Evolutionary conservation across 1,140 invertebrate genomes (phyloP).

Genomic region (Ridgeia piscesae): DNA sequence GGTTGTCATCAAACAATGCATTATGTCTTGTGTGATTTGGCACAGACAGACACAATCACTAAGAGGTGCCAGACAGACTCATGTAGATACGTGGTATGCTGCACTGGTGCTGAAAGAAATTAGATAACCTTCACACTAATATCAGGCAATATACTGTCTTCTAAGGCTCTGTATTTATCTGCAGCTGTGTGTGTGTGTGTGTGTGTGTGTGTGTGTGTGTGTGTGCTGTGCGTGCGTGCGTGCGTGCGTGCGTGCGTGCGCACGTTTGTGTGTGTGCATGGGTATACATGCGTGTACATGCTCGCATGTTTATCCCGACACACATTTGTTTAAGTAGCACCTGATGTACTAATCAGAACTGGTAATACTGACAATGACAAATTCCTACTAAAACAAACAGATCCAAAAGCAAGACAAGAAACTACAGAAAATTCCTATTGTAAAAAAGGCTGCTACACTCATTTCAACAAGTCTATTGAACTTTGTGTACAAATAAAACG

Average conservation of each 20-base stretch:
- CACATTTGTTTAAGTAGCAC: background rate
- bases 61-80: background rate
- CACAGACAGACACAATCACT: background rate
- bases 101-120: background rate
- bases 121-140: background rate
- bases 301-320: background rate
- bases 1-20: background rate
- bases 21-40: background rate
- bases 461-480: background rate
- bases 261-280: no score
- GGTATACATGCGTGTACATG: no score
- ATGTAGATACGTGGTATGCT: background rate
- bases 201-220: background rate
- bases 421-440: background rate
- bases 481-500: background rate
- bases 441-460: background rate
- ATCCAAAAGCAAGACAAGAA: background rate
- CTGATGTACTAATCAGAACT: background rate
- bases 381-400: background rate
- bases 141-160: background rate
- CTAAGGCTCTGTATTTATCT: background rate
- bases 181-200: background rate
- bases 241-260: background rate
- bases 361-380: background rate
- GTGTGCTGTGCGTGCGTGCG: no score